Percentiles rank a stretch among this genome's conserved stretches.
Evolutionary conservation across 2,888 invertebrate genomes (phyloP).

Genomic region (Graphium colonna): DNA sequence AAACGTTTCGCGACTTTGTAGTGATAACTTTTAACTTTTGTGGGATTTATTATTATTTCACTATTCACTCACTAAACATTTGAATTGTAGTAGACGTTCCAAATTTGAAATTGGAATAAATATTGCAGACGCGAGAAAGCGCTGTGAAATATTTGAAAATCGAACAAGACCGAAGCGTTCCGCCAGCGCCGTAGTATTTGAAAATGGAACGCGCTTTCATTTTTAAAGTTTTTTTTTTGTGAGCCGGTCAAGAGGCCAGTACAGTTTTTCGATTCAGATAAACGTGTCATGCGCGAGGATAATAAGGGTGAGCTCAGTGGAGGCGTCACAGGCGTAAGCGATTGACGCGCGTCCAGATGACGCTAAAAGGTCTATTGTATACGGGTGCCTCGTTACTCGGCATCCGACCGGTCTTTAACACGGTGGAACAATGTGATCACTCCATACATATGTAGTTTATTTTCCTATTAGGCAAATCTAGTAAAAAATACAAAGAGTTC

Average conservation of each 20-base stretch:
- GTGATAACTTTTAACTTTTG: conserved; percentile 28
- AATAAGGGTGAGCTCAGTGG: conserved; percentile 61
- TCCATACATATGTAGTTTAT: conserved; percentile 67
- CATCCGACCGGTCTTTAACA: conserved; percentile 75
- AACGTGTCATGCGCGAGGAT: conserved; percentile 34
- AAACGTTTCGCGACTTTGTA: conserved; percentile 36
- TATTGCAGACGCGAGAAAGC: background rate
- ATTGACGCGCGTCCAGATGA: conserved; percentile 74
- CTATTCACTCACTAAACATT: conserved; percentile 7
- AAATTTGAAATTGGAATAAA: no score
- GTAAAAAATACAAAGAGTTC: no score
- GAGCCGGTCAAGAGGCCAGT: background rate
- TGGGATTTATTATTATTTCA: conserved; percentile 26
- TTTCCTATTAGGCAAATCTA: conserved; percentile 31
- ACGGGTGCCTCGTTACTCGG: conserved; percentile 72
- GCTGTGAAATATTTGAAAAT: background rate
- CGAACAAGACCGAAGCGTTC: no score
- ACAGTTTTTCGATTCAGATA: background rate
- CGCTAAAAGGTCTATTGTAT: conserved; percentile 80
- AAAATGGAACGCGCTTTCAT: conserved; percentile 15
- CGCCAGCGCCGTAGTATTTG: no score
- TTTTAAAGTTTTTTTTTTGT: background rate
- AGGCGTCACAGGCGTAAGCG: conserved; percentile 44
- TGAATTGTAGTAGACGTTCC: no score
- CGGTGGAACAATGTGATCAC: conserved; percentile 73